Conservation (phyloP, 64 coral and sea anemone species). For the Dendrophyllia cribrosa region DNA sequence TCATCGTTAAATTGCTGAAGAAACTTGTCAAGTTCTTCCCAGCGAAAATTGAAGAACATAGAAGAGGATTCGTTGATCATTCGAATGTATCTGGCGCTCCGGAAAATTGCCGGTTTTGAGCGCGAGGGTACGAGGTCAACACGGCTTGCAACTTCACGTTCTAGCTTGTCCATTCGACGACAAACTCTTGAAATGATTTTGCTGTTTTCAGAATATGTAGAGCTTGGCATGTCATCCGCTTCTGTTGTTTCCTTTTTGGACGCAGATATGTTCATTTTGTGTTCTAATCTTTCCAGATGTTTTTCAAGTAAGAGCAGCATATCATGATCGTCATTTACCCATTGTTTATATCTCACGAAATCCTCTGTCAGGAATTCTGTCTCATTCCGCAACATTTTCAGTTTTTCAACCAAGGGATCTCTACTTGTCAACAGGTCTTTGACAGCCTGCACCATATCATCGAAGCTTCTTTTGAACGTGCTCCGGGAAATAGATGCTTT, state of each 20-base stretch:
- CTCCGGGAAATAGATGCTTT: conserved; percentile 33
- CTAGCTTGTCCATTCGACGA: conserved; percentile 43
- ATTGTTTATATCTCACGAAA: conserved; percentile 41
- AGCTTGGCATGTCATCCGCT: conserved; percentile 7
- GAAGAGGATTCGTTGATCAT: conserved; percentile 27
- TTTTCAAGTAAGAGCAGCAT: conserved; percentile 36
- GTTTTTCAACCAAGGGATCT: conserved; percentile 38
- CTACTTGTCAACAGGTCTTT: conserved; percentile 33
- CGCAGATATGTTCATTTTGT: conserved; percentile 22
- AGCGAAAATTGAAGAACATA: conserved; percentile 39
- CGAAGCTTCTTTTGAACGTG: conserved; percentile 14
- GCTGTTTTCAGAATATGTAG: not conserved
- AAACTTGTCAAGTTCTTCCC: conserved; percentile 31
- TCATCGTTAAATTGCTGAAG: conserved; percentile 40
- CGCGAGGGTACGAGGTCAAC: conserved; percentile 20
- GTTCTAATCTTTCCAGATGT: conserved; percentile 60
- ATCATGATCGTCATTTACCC: not conserved
- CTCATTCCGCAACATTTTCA: conserved; percentile 33
- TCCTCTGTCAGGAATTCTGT: conserved; percentile 51
- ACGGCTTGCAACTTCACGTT: not conserved
- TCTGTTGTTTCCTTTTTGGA: not conserved
- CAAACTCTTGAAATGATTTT: conserved; percentile 43
- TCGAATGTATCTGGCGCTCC: conserved; percentile 13
- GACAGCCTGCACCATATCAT: conserved; percentile 33
- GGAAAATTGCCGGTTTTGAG: conserved; percentile 24